phyloP scores from a whole-genome alignment of 1,140 invertebrate genomes.

The Adoxophyes honmai region DNA sequence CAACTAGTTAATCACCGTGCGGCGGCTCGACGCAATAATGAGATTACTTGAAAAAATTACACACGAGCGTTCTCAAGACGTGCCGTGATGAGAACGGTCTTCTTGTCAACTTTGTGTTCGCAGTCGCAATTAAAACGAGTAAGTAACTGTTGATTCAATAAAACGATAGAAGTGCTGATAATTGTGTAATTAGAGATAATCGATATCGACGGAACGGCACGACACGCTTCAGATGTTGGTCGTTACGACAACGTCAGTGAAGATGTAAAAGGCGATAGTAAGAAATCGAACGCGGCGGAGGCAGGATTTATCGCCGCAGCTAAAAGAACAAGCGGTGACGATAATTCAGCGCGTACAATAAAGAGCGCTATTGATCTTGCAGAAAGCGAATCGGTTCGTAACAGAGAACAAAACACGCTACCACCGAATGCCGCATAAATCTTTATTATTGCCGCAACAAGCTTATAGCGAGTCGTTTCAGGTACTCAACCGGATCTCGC shows the following conservation, averaged over 20 bases:
- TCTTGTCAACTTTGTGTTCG: constrained; percentile 22
- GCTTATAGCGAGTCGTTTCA: constrained; percentile 67
- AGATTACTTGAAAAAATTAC: constrained; percentile 73
- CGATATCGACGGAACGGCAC: constrained; percentile 7
- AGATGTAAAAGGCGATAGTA: constrained; percentile 56
- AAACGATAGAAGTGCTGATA: constrained; percentile 1
- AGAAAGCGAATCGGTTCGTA: constrained; percentile 70
- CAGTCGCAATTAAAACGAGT: constrained; percentile 16
- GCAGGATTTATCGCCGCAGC: constrained; percentile 45
- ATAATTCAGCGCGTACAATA: constrained; percentile 67
- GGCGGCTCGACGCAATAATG: constrained; percentile 63
- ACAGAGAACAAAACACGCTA: constrained; percentile 73
- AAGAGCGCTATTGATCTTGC: constrained; percentile 71
- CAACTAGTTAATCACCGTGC: constrained; percentile 71
- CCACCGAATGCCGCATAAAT: constrained; percentile 74
- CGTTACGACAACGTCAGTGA: constrained; percentile 32
- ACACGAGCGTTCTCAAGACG: constrained; percentile 30
- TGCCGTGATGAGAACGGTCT: constrained; percentile 22
- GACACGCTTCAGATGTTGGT: background rate
- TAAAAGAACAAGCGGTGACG: constrained; percentile 52
- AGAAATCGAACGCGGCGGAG: constrained; percentile 39
- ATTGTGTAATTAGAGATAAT: constrained; percentile 3
- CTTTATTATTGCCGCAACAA: constrained; percentile 75
- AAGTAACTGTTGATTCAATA: constrained; percentile 10
- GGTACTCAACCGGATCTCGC: constrained; percentile 65